phyloP scores from a whole-genome alignment of 2,888 invertebrate species.

The Athalia circularis region DNA sequence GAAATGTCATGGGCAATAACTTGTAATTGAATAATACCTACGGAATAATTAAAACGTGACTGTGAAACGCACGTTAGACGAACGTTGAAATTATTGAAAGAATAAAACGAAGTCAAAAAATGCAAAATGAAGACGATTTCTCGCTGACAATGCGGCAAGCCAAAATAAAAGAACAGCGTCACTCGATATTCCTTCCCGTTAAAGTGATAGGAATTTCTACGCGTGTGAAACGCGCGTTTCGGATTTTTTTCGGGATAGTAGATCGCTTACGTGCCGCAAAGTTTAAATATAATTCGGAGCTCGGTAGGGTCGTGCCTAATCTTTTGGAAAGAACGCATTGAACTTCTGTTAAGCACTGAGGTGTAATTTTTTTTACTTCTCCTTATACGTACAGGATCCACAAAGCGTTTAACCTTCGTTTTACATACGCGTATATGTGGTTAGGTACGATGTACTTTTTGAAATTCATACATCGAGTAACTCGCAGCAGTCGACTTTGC shows the following conservation, averaged over 20 bases:
- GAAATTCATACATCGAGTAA: background rate
- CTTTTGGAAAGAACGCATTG: slow-evolving; percentile 41
- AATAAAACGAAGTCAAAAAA: background rate
- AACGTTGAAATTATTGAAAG: background rate
- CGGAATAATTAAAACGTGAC: background rate
- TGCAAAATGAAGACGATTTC: background rate
- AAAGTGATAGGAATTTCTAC: background rate
- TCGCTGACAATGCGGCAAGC: too few relatives aligned
- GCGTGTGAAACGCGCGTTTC: slow-evolving; percentile 9
- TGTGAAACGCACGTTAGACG: background rate
- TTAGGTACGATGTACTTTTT: slow-evolving; percentile 20
- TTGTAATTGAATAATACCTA: slow-evolving; percentile 14
- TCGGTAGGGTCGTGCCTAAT: slow-evolving; percentile 30
- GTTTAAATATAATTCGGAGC: slow-evolving; percentile 35
- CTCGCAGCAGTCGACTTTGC: background rate
- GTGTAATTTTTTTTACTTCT: slow-evolving; percentile 14
- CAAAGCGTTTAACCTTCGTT: background rate
- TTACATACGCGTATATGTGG: background rate
- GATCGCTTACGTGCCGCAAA: slow-evolving; percentile 33
- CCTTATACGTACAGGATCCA: background rate
- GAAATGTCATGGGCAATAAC: background rate
- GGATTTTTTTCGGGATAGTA: slow-evolving; percentile 4
- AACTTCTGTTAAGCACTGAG: slow-evolving; percentile 41
- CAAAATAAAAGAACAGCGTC: too few relatives aligned
- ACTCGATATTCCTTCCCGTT: too few relatives aligned